Base-by-base conservation (phyloP, 2,113 vertebrate species). In the Microcebus ravelobensis region DNA sequence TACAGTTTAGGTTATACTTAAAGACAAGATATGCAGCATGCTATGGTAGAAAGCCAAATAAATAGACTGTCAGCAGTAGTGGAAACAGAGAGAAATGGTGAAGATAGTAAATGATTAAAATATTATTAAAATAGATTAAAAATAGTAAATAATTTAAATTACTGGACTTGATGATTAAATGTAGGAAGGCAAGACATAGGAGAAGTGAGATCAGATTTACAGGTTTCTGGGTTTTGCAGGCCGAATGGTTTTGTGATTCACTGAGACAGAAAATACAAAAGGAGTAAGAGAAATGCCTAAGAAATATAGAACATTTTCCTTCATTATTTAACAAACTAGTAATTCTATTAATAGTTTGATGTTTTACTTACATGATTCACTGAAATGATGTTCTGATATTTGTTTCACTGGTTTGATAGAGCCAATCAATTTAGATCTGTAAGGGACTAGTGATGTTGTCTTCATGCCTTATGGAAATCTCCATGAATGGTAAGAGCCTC, bases 391-490 rank as follows among this genome's bases (percentile, higher is more conserved):
- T 36, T 87, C 23, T 79, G 31, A 50, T 90, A 63, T 86, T 48
- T 88, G 14, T 90, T 90, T 79, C 2, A 39, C 13, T 89, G 31
- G 8, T 57, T 13, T 29, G 36, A 77, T 48, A 67, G 27, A 97
- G 12, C 3, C 34, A 73, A 31, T 52, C 48, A 76, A 18, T 87
- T 95, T 87, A 94, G 20, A 29, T 90, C 17, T 90, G 31, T n/a
- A 63, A 61, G 79, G 29, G 50, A 74, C 42, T 65, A 85, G 36
- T 59, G 52, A 77, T 42, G 15, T 36, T 79, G 9, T 10, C 55
- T 59, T 91, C 34, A 83, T 88, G 61, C 83, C 86, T 92, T 76
- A 52, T 8, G 80, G 68, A 88, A 79, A 91, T 89, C 42, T 94
- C 17, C 5, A 50, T 45, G 67, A 95, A 31, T 81, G 65, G 1